Base-by-base conservation (phyloP, 2,888 invertebrate species). In the Margaritifera margaritifera region DNA sequence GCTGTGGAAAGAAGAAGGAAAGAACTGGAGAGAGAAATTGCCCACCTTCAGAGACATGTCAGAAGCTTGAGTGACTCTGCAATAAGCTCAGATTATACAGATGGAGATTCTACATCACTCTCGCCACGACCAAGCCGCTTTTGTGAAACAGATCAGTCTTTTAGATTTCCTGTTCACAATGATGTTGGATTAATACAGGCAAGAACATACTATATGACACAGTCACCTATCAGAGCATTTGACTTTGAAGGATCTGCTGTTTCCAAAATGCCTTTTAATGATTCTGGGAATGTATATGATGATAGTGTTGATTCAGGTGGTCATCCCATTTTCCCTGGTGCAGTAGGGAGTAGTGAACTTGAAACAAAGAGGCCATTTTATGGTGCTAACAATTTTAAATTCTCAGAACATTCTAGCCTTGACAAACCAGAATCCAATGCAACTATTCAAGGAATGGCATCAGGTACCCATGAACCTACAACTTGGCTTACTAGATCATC, bases 11-110 rank as follows among this genome's bases (percentile, higher is more conserved):
- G 68, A 24, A 54, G 78, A 22, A 79, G 78, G 70, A 71, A 69
- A 71, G 78, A 84, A 67, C 71, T 84, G 8, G 78, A 84, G 65
- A 75, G 77, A 31, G 77, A 80, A 72, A 78, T 84, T 54, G 80
- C 75, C 15, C 75, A 72, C 50, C 68, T 84, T 22, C 75, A 84
- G 53, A 68, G 71, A n/a, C 69, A 77, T 64, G 73, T 78, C 4
- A 74, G 83, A 25, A 83, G 83, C 63, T 68, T 82, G 42, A 86
- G 86, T 78, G 87, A 87, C 63, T 87, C 87, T 3, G 87, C 87
- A 20, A 86, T 87, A 20, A 85, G 86, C 71, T 87, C 86, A 31
- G 87, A 87, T 71, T 86, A 74, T 69, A 87, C 87, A 22, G 87
- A 86, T 72, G 76, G 80, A 42, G 86, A 86, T 56, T 84, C 85